Percentiles rank a stretch among this genome's conserved stretches.
Evolutionary conservation across 2,113 vertebrate genomes (phyloP).

Genomic region (Eubucco bourcierii): DNA sequence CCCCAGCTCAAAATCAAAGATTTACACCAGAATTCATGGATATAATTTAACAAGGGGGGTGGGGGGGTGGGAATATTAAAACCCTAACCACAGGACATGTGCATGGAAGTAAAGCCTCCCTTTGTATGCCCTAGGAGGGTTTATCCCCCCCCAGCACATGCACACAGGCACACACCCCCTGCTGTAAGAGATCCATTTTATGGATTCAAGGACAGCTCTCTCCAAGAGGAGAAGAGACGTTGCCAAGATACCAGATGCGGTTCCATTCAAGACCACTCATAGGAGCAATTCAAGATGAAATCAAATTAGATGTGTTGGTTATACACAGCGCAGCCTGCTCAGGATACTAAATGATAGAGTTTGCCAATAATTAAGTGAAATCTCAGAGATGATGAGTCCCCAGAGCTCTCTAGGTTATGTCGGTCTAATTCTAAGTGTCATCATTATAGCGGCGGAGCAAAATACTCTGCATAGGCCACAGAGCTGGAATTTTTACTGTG

Average conservation of each 20-base stretch:
- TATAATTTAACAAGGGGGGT: background rate
- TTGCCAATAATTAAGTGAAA: slow-evolving; percentile 75
- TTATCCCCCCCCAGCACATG: background rate
- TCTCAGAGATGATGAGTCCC: slow-evolving; percentile 72
- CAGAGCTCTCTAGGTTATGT: slow-evolving; percentile 71
- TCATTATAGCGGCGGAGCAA: slow-evolving; percentile 64
- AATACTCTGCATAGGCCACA: slow-evolving; percentile 59
- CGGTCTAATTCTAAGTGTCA: slow-evolving; percentile 70
- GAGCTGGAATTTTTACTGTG: slow-evolving; percentile 54
- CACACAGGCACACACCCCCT: background rate
- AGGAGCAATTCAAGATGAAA: slow-evolving; percentile 74
- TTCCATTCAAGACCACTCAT: slow-evolving; percentile 73
- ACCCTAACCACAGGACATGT: background rate
- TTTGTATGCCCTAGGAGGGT: slow-evolving; percentile 29
- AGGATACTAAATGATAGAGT: slow-evolving; percentile 72
- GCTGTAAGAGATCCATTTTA: slow-evolving; percentile 40
- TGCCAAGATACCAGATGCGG: slow-evolving; percentile 72
- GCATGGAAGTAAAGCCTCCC: background rate
- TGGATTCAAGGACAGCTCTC: slow-evolving; percentile 68
- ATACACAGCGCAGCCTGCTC: slow-evolving; percentile 64
- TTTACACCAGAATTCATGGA: background rate
- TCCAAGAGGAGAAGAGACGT: slow-evolving; percentile 59
- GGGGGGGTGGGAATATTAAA: background rate
- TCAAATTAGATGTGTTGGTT: slow-evolving; percentile 75
- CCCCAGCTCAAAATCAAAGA: background rate